phyloP scores from a whole-genome alignment of 2,797 vertebrate species.

The Nasua narica region DNA sequence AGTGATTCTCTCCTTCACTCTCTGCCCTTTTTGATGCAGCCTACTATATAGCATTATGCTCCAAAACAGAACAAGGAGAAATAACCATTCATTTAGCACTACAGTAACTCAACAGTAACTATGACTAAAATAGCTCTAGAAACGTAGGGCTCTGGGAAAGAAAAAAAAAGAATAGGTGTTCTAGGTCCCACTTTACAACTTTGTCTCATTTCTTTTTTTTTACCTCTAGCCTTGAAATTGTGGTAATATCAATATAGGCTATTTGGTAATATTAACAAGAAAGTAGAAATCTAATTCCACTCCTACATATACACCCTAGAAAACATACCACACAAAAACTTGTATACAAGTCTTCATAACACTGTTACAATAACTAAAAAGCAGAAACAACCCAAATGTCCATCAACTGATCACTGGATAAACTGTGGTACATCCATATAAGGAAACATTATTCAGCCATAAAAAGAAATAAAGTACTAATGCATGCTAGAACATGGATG shows the following conservation, averaged over 20 bases:
- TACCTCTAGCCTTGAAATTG: background rate
- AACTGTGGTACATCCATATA: background rate
- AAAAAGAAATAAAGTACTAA: background rate
- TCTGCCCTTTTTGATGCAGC: background rate
- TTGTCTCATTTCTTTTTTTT: background rate
- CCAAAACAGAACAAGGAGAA: background rate
- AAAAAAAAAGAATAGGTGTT: background rate
- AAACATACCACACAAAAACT: background rate
- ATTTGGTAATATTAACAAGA: background rate
- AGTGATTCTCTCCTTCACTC: background rate
- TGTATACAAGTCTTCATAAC: background rate
- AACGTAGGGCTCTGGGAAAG: background rate
- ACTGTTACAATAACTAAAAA: background rate
- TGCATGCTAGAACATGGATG: background rate
- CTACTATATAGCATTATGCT: background rate
- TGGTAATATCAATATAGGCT: background rate
- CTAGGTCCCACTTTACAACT: background rate
- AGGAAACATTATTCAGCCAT: background rate
- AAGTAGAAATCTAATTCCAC: conserved; percentile 1
- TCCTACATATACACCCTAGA: background rate
- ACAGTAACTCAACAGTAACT: background rate
- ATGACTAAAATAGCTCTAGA: background rate
- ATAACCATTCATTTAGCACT: background rate
- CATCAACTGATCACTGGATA: background rate
- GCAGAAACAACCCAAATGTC: background rate